phyloP scores from a whole-genome alignment of 1,140 invertebrate species.

The Popillia japonica region DNA sequence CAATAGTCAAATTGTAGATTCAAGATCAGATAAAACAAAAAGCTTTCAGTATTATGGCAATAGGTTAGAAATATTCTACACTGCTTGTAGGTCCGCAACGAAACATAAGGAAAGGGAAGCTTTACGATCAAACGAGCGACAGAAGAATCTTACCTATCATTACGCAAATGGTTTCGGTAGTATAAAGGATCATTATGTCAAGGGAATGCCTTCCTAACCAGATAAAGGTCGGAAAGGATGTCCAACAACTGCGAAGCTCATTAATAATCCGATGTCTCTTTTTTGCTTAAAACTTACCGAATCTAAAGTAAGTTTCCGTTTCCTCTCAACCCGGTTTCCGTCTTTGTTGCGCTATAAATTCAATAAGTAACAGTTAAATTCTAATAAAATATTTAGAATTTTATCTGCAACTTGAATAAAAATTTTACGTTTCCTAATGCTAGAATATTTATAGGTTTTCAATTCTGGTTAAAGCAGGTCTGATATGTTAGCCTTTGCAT shows the following conservation, averaged over 20 bases:
- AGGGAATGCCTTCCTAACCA: background rate
- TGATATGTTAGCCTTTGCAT: background rate
- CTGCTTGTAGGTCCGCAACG: too few relatives aligned
- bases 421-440: background rate
- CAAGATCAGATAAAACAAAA: too few relatives aligned
- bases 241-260: background rate
- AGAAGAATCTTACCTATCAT: background rate
- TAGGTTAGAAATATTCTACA: too few relatives aligned
- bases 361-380: background rate
- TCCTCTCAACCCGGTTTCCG: background rate
- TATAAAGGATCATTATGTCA: background rate
- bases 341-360: background rate
- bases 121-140: too few relatives aligned
- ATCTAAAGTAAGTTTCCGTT: conserved; percentile 4
- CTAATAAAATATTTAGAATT: background rate
- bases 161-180: background rate
- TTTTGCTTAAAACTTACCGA: background rate
- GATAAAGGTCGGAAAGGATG: background rate
- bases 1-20: too few relatives aligned
- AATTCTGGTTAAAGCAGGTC: background rate
- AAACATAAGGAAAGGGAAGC: too few relatives aligned
- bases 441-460: background rate
- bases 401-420: background rate
- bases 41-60: too few relatives aligned
- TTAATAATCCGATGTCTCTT: background rate